phyloP scores from a whole-genome alignment of 2,888 invertebrate species.

The Xylocampa areola region DNA sequence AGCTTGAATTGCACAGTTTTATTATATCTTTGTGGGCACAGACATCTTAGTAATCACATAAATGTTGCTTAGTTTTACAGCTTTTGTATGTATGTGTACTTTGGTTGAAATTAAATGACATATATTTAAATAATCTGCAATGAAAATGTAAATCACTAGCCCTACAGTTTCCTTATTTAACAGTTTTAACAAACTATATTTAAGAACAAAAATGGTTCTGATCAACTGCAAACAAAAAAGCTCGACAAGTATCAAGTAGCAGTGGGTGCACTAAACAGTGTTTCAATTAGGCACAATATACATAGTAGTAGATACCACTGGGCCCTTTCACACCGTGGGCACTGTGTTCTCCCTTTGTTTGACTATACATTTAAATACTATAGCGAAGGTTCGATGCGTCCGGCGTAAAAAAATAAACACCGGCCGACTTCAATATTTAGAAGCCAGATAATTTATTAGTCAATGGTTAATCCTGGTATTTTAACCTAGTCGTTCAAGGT shows the following conservation, averaged over 20 bases:
- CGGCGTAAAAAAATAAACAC: conserved; percentile 73
- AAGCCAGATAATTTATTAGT: conserved; percentile 79
- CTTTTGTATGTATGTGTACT: conserved; percentile 14
- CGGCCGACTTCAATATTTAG: conserved; percentile 78
- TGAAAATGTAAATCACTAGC: background rate
- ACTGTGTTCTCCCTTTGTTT: conserved; percentile 83
- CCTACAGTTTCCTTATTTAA: background rate
- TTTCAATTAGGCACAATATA: conserved; percentile 85
- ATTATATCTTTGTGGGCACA: conserved; percentile 51
- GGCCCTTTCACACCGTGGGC: conserved; percentile 80
- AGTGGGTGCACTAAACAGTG: conserved; percentile 56
- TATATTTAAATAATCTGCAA: too few species aligned
- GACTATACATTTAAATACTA: conserved; percentile 87
- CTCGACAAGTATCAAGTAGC: conserved; percentile 72
- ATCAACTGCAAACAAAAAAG: background rate
- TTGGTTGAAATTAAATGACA: conserved; percentile 19
- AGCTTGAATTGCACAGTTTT: conserved; percentile 46
- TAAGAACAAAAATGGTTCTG: background rate
- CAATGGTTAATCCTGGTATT: conserved; percentile 45
- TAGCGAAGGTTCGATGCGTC: conserved; percentile 75
- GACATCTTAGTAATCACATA: conserved; percentile 46
- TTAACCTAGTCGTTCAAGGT: too few species aligned
- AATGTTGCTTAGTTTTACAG: conserved; percentile 43
- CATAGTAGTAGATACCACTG: conserved; percentile 76
- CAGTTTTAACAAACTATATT: background rate